Conservation (phyloP, 2,888 invertebrate genomes). For the Steinernema carpocapsae region DNA sequence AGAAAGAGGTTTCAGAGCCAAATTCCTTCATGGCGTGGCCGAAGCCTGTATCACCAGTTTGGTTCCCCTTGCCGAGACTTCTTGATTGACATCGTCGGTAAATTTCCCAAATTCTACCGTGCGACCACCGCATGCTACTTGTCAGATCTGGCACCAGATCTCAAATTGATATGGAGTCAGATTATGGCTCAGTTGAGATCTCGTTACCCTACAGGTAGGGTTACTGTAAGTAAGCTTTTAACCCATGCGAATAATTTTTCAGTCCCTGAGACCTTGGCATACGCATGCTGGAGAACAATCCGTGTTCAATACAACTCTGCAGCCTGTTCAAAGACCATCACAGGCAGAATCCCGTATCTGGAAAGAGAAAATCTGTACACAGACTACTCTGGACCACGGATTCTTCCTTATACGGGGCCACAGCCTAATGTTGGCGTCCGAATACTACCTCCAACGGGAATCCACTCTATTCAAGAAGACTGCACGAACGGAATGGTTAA, state of each 20-base stretch:
- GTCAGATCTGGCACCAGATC: no score
- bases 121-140: no score
- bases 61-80: neutral
- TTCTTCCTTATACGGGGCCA: no score
- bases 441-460: no score
- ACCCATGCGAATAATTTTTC: neutral
- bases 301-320: neutral
- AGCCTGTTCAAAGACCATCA: neutral
- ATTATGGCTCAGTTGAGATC: neutral
- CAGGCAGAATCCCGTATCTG: neutral
- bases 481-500: no score
- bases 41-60: no score
- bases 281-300: neutral
- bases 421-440: no score
- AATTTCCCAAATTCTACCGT: neutral
- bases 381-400: no score
- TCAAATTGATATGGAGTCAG: neutral
- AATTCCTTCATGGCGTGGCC: no score
- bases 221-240: neutral
- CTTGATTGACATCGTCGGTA: neutral
- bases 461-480: no score
- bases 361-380: neutral
- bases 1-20: no score
- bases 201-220: neutral
- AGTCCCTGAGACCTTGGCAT: neutral